Evolutionary conservation across 2,113 vertebrate genomes (phyloP).

Genomic region (Prochilodus magdalenae): DNA sequence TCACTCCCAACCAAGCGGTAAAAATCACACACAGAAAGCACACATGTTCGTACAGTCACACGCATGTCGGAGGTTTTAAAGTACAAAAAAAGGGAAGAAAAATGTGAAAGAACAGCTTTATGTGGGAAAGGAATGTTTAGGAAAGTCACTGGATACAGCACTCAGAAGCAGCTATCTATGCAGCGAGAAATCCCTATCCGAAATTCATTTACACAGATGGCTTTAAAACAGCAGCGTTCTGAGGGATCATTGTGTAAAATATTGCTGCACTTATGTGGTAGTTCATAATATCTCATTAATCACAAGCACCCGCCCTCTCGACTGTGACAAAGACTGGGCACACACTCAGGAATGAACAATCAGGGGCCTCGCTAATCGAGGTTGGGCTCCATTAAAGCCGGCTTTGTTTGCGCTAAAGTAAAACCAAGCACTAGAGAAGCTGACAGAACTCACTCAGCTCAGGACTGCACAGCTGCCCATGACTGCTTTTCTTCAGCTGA

Average conservation of each 20-base stretch:
- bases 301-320: slow-evolving; percentile 46
- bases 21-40: slow-evolving; percentile 22
- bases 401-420: slow-evolving; percentile 63
- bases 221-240: slow-evolving; percentile 42
- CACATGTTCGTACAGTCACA: slow-evolving; percentile 11
- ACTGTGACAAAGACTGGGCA: slow-evolving; percentile 48
- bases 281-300: slow-evolving; percentile 52
- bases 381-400: slow-evolving; percentile 70
- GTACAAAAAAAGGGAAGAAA: background rate
- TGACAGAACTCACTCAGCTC: background rate
- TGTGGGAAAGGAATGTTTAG: background rate
- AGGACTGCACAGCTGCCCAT: background rate
- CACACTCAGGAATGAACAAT: slow-evolving; percentile 52
- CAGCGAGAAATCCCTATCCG: slow-evolving; percentile 8
- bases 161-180: background rate
- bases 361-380: slow-evolving; percentile 65
- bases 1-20: slow-evolving; percentile 13
- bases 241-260: slow-evolving; percentile 32
- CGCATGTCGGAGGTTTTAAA: background rate
- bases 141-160: background rate
- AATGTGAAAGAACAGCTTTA: background rate
- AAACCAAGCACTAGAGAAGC: slow-evolving; percentile 30
- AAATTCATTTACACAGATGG: slow-evolving; percentile 18
- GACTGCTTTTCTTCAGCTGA: slow-evolving; percentile 28
- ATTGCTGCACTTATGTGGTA: slow-evolving; percentile 40